phyloP scores from a whole-genome alignment of 1,140 invertebrate species.

The Papilio polyxenes region DNA sequence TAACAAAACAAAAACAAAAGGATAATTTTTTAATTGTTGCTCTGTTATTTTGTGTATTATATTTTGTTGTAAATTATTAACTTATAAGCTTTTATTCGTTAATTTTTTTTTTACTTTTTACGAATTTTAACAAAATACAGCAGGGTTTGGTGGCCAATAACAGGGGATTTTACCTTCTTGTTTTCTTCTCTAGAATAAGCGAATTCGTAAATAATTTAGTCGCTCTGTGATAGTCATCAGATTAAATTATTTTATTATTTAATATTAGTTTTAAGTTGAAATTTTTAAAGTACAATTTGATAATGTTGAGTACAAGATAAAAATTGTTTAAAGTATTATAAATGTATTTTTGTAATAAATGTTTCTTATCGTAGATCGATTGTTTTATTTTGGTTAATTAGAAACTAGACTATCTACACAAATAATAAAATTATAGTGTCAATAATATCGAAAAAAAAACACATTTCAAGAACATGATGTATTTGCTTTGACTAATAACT shows the following conservation, averaged over 20 bases:
- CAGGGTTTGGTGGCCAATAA: background rate
- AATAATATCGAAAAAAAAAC: too few relatives aligned
- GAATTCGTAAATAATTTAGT: conserved; percentile 45
- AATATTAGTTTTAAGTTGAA: conserved; percentile 8
- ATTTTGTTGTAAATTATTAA: background rate
- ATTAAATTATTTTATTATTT: conserved; percentile 45
- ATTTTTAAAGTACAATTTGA: conserved; percentile 47
- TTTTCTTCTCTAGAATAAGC: background rate
- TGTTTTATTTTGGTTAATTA: background rate
- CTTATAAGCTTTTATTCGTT: background rate
- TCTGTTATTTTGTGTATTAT: background rate
- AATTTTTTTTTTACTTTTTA: background rate
- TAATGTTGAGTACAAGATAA: conserved; percentile 41
- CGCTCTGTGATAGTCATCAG: conserved; percentile 56
- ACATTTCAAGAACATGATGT: too few relatives aligned
- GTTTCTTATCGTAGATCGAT: conserved; percentile 38
- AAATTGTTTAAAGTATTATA: conserved; percentile 57
- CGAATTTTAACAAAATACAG: background rate
- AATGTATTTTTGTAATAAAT: conserved; percentile 63
- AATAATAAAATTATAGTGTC: too few relatives aligned
- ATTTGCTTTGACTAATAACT: too few relatives aligned
- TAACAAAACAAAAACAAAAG: too few relatives aligned
- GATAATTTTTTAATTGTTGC: background rate
- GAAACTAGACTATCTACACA: too few relatives aligned
- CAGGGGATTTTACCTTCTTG: background rate